These are phyloP conservation scores for Calliopum simillimum DNA, from an alignment of 2,888 invertebrate species.

Conservation along the genomic window DNA sequence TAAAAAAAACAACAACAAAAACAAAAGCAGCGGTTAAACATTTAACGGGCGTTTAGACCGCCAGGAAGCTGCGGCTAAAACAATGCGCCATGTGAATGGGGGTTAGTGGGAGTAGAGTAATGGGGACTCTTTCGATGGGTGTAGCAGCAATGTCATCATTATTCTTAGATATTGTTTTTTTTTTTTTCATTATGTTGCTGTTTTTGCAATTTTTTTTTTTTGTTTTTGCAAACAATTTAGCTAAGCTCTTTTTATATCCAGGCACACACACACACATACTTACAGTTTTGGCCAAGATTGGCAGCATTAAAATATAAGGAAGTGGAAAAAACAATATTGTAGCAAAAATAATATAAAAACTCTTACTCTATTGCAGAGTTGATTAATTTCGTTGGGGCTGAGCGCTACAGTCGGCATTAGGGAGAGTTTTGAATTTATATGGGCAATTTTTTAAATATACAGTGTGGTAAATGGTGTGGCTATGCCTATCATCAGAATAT, in stretches of 20 bases:
- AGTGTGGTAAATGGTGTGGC: no score
- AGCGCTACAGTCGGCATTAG: constrained; percentile 22
- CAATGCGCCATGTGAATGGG: not conserved
- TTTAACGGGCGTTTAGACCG: constrained; percentile 59
- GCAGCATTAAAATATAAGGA: constrained; percentile 18
- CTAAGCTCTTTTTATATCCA: constrained; percentile 49
- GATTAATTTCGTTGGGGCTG: constrained; percentile 53
- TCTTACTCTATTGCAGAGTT: constrained; percentile 59
- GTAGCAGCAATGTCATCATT: constrained; percentile 62
- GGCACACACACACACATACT: constrained; percentile 23
- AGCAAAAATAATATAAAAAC: constrained; percentile 56
- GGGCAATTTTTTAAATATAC: no score
- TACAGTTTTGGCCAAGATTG: constrained; percentile 19
- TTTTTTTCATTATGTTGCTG: constrained; percentile 35
- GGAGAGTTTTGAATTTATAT: not conserved
- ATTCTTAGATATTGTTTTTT: constrained; percentile 62
- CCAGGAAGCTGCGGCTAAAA: not conserved
- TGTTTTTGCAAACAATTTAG: constrained; percentile 59
- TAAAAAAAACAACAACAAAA: constrained; percentile 34
- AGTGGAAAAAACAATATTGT: constrained; percentile 36
- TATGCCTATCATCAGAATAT: no score
- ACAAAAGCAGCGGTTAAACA: constrained; percentile 53
- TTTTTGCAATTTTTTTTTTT: constrained; percentile 16
- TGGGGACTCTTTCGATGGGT: constrained; percentile 44
- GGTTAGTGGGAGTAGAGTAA: constrained; percentile 44